Conservation (phyloP, 1,140 invertebrate genomes). For the Trinorchestia longiramus region DNA sequence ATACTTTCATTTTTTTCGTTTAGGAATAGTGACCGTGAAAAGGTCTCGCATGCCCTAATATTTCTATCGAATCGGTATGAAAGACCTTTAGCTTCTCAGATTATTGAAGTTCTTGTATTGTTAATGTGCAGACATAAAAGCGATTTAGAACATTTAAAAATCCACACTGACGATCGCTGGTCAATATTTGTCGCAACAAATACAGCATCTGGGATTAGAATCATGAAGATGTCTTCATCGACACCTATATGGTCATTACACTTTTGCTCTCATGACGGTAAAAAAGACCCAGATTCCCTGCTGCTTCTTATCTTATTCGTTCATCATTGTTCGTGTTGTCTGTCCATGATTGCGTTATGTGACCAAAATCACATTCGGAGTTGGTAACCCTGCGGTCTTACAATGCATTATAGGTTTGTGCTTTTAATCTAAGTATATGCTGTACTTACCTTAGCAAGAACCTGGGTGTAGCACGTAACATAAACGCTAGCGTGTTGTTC, state of each 20-base stretch:
- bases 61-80: too few species aligned
- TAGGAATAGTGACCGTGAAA: too few species aligned
- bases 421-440: too few species aligned
- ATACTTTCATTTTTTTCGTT: too few species aligned
- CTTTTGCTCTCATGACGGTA: neutral
- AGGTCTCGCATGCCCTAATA: too few species aligned
- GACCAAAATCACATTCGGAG: neutral
- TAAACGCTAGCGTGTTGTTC: too few species aligned
- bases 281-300: neutral
- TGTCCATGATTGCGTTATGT: neutral
- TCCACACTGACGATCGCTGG: neutral
- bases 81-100: too few species aligned
- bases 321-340: neutral
- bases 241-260: neutral
- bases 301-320: neutral
- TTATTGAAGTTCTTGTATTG: neutral
- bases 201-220: neutral
- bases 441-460: too few species aligned
- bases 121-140: neutral
- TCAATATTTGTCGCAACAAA: too few species aligned
- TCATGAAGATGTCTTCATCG: too few species aligned
- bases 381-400: neutral
- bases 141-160: neutral
- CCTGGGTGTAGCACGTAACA: too few species aligned
- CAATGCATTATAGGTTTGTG: too few species aligned